These are phyloP conservation scores for Distichodus sexfasciatus DNA, from an alignment of 2,797 vertebrate genomes.

Conservation along the genomic window DNA sequence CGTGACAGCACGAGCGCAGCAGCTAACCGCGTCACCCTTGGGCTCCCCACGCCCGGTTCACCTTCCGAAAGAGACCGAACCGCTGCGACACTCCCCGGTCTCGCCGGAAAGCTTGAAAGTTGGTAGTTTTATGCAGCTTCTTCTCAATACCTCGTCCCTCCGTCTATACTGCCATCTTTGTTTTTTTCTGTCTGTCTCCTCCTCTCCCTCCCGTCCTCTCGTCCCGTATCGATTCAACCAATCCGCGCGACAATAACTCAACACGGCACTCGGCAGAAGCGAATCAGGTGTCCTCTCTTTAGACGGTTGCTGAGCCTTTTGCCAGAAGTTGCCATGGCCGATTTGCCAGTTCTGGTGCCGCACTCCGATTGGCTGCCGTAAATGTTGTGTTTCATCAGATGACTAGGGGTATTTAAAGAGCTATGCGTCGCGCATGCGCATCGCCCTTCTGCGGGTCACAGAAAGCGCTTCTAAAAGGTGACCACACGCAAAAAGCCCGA, in stretches of 20 bases:
- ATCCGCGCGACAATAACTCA: slow-evolving; percentile 57
- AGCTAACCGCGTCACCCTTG: too few relatives aligned
- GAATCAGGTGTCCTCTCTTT: slow-evolving; percentile 46
- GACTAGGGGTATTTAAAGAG: slow-evolving; percentile 80
- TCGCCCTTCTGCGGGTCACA: slow-evolving; percentile 63
- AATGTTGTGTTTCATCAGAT: slow-evolving; percentile 78
- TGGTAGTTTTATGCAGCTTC: slow-evolving; percentile 57
- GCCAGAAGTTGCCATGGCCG: slow-evolving; percentile 48
- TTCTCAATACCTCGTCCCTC: slow-evolving; percentile 64
- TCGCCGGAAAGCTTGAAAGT: slow-evolving; percentile 55
- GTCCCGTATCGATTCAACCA: slow-evolving; percentile 49
- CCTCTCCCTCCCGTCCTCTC: slow-evolving; percentile 63
- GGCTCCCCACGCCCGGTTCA: slow-evolving; percentile 55
- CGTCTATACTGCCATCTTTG: slow-evolving; percentile 84
- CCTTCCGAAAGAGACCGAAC: slow-evolving; percentile 59
- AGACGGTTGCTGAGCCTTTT: slow-evolving; percentile 50
- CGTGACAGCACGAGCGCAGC: slow-evolving; percentile 69
- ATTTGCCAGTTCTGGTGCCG: slow-evolving; percentile 38
- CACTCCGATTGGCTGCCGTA: slow-evolving; percentile 65
- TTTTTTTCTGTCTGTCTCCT: slow-evolving; percentile 65
- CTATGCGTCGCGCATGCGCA: slow-evolving; percentile 69
- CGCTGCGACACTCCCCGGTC: slow-evolving; percentile 54
- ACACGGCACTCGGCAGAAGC: slow-evolving; percentile 36
- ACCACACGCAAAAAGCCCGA: slow-evolving; percentile 56
- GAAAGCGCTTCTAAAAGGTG: slow-evolving; percentile 60